A percentile compares a stretch with the other conserved stretches of the same genome.
Conservation (phyloP, 30 jellyfish, hydroid and myxozoan species). For the Aurelia sp. region DNA sequence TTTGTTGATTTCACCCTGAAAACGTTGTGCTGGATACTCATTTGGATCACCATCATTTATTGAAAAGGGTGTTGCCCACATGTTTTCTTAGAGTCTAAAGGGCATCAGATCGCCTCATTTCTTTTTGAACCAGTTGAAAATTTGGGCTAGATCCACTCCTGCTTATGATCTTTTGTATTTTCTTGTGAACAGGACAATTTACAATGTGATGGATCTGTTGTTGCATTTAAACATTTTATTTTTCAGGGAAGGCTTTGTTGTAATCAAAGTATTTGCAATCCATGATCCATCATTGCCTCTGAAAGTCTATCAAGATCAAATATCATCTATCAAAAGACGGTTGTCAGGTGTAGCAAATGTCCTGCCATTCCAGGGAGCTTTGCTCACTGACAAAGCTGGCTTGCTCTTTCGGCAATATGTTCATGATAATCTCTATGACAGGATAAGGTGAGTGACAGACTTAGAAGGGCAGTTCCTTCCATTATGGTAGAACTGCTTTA, state of each 20-base stretch:
- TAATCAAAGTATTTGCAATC: slow-evolving; percentile 90
- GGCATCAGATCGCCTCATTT: too few species aligned
- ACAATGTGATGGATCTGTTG: neutral
- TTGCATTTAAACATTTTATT: neutral
- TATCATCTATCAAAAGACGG: slow-evolving; percentile 23
- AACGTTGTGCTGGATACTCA: neutral
- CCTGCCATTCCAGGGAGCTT: slow-evolving; percentile 90
- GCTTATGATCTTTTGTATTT: too few species aligned
- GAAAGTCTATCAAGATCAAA: slow-evolving; percentile 77
- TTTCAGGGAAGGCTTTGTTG: slow-evolving; percentile 90
- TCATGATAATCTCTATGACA: slow-evolving; percentile 91
- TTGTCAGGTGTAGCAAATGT: slow-evolving; percentile 67
- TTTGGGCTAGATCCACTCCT: too few species aligned
- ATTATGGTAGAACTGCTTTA: too few species aligned
- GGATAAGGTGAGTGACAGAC: slow-evolving; percentile 72
- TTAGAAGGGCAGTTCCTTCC: too few species aligned
- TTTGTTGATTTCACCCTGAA: neutral
- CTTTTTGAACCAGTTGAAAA: too few species aligned
- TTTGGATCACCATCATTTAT: neutral
- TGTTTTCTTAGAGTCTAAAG: too few species aligned
- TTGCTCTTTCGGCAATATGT: slow-evolving; percentile 85
- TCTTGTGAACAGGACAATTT: neutral
- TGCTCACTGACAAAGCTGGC: slow-evolving; percentile 92
- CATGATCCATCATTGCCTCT: slow-evolving; percentile 96
- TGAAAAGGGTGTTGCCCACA: too few species aligned